Evolutionary conservation across 23 tunicate species (phyloP), one percentile per base, ranked within the genome.

Genomic region (Aplidium turbinatum): DNA sequence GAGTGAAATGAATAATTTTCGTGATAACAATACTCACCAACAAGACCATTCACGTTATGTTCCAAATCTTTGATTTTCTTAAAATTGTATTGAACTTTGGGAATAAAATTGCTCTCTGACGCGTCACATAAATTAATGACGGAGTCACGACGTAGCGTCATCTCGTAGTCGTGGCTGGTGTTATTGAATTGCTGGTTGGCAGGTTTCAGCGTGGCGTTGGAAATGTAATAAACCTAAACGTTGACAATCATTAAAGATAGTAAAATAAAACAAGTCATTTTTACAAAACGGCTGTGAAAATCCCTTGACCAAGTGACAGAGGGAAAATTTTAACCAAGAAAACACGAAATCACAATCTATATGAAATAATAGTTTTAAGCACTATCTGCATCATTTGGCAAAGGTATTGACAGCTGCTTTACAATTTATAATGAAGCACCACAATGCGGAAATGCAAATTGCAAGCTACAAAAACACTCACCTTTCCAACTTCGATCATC

Each of bases 161-260:
- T 85, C 73, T 93, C 98, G 48, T 93, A 93, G 39, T 93, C 98
- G 57, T 93, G 93, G 5, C 69, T 52, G 11, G 98, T 93, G 80
- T 70, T 85, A 70, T 93, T 93, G 67, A 79, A 93, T 42, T 81
- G 93, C 27, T 56, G 83, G 60, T 93, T 93, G 40, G 93, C 93
- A 19, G 93, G 98, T 56, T 93, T 93, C 35, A 93, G 75, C 0
- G 83, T 51, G 5, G 81, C 98, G 46, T 81, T 81, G 4, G 98
- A 86, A 33, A 93, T 81, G 52, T 68, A 77, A 75, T 77, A 77
- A 26, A 75, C 91, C 83, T 78, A 33, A 55, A 24, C 5, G 6
- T 7, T 24, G 63, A 9, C 63, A 9, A 9, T 9, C 48, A 16
- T 42, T 42, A 42, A 42, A 9, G 48, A 16, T 42, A 42, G 48